These are phyloP conservation scores for Stichopus horrens DNA, from an alignment of 53 echinoderm and acorn worm genomes.

Conservation along the genomic window DNA sequence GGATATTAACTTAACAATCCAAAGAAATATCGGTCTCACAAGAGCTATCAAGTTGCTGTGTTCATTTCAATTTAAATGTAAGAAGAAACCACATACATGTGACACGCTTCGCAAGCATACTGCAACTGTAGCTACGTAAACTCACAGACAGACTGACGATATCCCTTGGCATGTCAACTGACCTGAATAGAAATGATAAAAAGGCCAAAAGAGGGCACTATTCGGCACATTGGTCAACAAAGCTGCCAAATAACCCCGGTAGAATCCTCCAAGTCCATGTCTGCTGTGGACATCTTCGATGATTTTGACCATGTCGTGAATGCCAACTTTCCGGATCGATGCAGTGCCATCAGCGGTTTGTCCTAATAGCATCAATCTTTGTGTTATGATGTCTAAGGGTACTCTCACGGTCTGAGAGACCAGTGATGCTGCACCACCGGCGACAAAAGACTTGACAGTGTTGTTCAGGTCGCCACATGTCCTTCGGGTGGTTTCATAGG, in stretches of 20 bases:
- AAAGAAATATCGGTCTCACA: too few relatives aligned
- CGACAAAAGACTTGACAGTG: constrained; percentile 77
- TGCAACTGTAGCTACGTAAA: too few relatives aligned
- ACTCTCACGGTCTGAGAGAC: constrained; percentile 91
- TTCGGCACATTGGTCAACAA: constrained; percentile 94
- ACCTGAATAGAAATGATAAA: constrained; percentile 98
- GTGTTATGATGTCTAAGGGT: constrained; percentile 89
- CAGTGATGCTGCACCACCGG: constrained; percentile 87
- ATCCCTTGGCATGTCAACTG: not conserved
- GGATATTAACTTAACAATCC: too few relatives aligned
- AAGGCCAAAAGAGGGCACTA: constrained; percentile 98
- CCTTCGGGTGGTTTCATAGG: constrained; percentile 79
- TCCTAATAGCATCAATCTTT: constrained; percentile 87
- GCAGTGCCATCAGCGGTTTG: constrained; percentile 62
- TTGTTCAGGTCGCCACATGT: constrained; percentile 65
- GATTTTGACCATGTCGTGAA: constrained; percentile 67
- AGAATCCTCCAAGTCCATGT: constrained; percentile 85
- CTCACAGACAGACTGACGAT: too few relatives aligned
- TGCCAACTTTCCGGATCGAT: constrained; percentile 57
- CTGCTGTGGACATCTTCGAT: constrained; percentile 55
- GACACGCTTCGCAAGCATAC: too few relatives aligned
- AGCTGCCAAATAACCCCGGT: constrained; percentile 86
- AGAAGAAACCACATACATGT: too few relatives aligned
- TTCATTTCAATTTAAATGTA: too few relatives aligned
- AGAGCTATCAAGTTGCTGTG: too few relatives aligned